Conservation (phyloP, 2,113 vertebrate species). For the Aegithalos caudatus region DNA sequence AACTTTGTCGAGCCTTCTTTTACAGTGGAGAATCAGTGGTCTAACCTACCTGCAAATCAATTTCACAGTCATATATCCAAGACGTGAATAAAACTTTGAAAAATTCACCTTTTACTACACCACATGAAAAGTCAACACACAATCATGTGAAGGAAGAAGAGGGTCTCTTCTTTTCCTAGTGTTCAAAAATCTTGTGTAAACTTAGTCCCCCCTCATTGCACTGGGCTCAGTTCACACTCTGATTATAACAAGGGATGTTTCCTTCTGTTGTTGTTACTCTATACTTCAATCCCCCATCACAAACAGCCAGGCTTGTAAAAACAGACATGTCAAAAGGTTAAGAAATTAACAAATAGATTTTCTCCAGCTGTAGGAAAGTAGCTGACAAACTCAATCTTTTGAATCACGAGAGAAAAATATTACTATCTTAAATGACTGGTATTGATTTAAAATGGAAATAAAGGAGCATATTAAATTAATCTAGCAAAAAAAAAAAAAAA, state of each 20-base stretch:
- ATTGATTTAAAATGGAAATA: slow-evolving; percentile 2
- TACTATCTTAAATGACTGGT: not conserved
- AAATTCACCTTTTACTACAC: not conserved
- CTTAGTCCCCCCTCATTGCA: not conserved
- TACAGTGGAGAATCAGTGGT: not conserved
- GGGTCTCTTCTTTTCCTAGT: not conserved
- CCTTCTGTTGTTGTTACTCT: slow-evolving; percentile 26
- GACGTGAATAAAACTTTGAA: not conserved
- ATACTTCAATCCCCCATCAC: not conserved
- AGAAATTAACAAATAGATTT: slow-evolving; percentile 48
- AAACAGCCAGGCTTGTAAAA: slow-evolving; percentile 20
- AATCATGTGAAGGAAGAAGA: not conserved
- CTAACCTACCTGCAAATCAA: not conserved
- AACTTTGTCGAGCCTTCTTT: not conserved
- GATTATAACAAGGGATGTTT: slow-evolving; percentile 36
- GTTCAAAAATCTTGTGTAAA: not conserved
- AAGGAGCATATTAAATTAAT: not conserved
- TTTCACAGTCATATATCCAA: not conserved
- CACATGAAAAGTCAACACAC: not conserved
- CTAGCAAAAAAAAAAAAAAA: not conserved
- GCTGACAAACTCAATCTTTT: not conserved
- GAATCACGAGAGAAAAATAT: not conserved
- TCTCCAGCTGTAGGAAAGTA: slow-evolving; percentile 10
- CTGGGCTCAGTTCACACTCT: not conserved
- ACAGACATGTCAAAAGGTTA: slow-evolving; percentile 58